Evolutionary conservation across 2,797 vertebrate genomes (phyloP).

Genomic region (Decapterus maruadsi): DNA sequence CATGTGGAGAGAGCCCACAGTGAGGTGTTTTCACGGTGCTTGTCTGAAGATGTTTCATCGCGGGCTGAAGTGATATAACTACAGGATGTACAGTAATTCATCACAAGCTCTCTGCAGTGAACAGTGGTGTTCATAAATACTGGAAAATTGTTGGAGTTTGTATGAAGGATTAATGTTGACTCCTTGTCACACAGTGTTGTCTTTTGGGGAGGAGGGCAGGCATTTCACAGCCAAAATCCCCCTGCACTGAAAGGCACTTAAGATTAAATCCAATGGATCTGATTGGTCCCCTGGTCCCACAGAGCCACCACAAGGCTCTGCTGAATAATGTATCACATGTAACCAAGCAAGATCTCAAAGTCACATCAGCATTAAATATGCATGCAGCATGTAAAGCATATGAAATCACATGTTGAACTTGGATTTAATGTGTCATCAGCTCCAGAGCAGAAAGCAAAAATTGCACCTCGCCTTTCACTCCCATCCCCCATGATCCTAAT

Average conservation of each 20-base stretch:
- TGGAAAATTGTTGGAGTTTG: neutral
- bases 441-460: constrained; percentile 10
- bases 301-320: constrained; percentile 16
- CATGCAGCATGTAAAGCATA: constrained; percentile 55
- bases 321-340: constrained; percentile 69
- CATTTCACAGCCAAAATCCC: constrained; percentile 3
- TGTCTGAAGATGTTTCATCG: neutral
- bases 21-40: neutral
- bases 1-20: neutral
- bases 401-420: constrained; percentile 34
- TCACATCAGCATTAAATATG: constrained; percentile 63
- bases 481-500: neutral
- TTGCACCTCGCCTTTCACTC: neutral
- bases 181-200: neutral
- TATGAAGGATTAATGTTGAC: constrained; percentile 13
- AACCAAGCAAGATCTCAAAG: constrained; percentile 58
- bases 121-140: neutral
- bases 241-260: constrained; percentile 27
- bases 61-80: neutral
- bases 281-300: constrained; percentile 29
- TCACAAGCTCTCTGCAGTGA: neutral
- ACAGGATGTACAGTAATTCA: neutral
- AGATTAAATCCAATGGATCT: constrained; percentile 41
- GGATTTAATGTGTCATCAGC: constrained; percentile 36
- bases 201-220: neutral